Evolutionary conservation across 2,888 invertebrate species (phyloP).

Genomic region (Polietes domitor): DNA sequence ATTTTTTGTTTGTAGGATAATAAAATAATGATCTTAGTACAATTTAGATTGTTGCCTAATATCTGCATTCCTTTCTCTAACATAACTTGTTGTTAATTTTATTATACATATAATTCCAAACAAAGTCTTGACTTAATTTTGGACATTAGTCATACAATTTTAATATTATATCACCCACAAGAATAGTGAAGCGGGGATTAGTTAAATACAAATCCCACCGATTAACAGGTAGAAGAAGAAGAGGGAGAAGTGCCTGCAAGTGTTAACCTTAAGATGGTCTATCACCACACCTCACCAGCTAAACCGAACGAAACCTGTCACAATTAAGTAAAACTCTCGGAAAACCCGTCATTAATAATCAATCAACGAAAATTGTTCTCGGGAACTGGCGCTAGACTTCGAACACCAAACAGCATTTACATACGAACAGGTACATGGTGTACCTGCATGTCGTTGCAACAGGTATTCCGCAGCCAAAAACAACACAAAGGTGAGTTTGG

Average conservation of each 20-base stretch:
- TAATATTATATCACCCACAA: conserved; percentile 18
- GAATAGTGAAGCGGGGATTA: neutral
- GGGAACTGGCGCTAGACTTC: conserved; percentile 30
- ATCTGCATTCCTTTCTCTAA: too few species aligned
- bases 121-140: neutral
- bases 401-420: conserved; percentile 10
- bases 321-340: conserved; percentile 40
- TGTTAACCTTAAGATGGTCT: too few species aligned
- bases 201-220: conserved; percentile 25
- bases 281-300: neutral
- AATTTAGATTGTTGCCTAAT: too few species aligned
- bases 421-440: neutral
- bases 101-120: neutral
- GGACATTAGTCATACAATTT: neutral
- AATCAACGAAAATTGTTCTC: conserved; percentile 55
- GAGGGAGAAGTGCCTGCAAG: too few species aligned
- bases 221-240: conserved; percentile 29
- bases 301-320: conserved; percentile 38
- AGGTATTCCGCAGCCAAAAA: conserved; percentile 7
- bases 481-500: neutral
- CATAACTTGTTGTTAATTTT: too few species aligned
- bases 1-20: too few species aligned
- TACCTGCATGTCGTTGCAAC: conserved; percentile 4
- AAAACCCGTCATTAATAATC: conserved; percentile 57
- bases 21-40: too few species aligned